Base-by-base conservation (phyloP, 92 coral and sea anemone genomes). In the Micromussa lordhowensis region DNA sequence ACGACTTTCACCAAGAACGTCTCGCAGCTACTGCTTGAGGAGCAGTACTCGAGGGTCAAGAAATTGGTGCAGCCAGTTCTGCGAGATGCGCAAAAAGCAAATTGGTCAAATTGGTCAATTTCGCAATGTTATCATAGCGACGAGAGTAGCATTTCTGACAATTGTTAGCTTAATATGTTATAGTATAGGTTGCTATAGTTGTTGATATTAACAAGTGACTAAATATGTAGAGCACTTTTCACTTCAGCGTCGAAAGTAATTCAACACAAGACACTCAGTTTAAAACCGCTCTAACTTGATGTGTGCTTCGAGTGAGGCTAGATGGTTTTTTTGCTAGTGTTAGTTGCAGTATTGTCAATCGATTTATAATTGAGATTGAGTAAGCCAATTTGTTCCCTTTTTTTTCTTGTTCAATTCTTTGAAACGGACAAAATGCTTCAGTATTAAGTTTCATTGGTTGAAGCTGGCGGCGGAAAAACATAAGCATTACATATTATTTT, bases 1-100 rank as follows among this genome's bases (percentile, higher is more conserved):
- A 75, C 54, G 89, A 86, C 83, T 77, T 58, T 29, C 83, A 69
- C 89, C 44, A 68, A 51, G 83, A 57, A 4, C 66, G 77, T 77
- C 68, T 7, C 19, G 18, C 34, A 77, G 32, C 24, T 24, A 14
- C 35, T 77, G 61, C 35, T 48, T 77, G 81, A 54, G 58, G 44
- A 75, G 79, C 54, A 17, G 48, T 75, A 36, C 10, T 35, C 73
- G 14, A 38, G 61, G 31, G n/a, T 48, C 17, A 18, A 40, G 32
- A 48, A 15, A 51, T 4, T 49, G 64, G 81, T 11, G 10, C 35
- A 44, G 26, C 53, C 53, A 34, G 13, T 19, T 31, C 77, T 4
- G 15, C 34, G 48, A 74, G 17, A 74, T 74, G 9, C 18, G 29
- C 51, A 3, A 35, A 48, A 74, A 74, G 3, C 44, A 31, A 74